phyloP scores from a whole-genome alignment of 2,888 invertebrate species.

The Caenorhabditis drosophilae region DNA sequence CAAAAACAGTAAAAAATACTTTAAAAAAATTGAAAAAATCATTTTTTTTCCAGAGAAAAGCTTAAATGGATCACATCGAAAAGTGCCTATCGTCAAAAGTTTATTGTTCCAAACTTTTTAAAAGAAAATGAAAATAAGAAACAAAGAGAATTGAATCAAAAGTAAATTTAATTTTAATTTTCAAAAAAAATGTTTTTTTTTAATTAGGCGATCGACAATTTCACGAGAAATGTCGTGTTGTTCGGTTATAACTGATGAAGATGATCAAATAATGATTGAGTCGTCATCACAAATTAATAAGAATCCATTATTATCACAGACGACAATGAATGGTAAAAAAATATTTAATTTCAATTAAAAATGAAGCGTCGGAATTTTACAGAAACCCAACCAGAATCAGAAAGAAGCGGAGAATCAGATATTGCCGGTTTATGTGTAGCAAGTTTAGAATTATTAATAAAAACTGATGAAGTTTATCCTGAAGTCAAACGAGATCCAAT shows the following conservation, averaged over 20 bases:
- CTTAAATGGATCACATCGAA: neutral
- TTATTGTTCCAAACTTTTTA: neutral
- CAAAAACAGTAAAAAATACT: too few species aligned
- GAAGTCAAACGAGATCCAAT: constrained; percentile 35
- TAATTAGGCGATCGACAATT: neutral
- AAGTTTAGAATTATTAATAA: constrained; percentile 44
- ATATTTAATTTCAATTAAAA: too few species aligned
- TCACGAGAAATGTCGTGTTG: constrained; percentile 24
- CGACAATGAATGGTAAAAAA: too few species aligned
- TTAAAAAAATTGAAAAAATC: too few species aligned
- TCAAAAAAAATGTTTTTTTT: neutral
- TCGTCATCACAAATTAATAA: too few species aligned
- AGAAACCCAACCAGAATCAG: constrained; percentile 4
- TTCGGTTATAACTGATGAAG: constrained; percentile 2
- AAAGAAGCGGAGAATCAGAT: constrained; percentile 32
- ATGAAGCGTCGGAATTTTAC: too few species aligned
- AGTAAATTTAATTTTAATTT: too few species aligned
- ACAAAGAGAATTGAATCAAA: too few species aligned
- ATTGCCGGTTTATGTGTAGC: constrained; percentile 34
- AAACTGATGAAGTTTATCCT: constrained; percentile 36
- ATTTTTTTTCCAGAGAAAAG: too few species aligned
- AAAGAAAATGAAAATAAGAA: neutral
- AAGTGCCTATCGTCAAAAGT: constrained; percentile 1
- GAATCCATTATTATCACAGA: too few species aligned
- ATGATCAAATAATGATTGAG: neutral